Evolutionary conservation across 2,113 vertebrate species (phyloP).

Genomic region (Indicator maculatus): DNA sequence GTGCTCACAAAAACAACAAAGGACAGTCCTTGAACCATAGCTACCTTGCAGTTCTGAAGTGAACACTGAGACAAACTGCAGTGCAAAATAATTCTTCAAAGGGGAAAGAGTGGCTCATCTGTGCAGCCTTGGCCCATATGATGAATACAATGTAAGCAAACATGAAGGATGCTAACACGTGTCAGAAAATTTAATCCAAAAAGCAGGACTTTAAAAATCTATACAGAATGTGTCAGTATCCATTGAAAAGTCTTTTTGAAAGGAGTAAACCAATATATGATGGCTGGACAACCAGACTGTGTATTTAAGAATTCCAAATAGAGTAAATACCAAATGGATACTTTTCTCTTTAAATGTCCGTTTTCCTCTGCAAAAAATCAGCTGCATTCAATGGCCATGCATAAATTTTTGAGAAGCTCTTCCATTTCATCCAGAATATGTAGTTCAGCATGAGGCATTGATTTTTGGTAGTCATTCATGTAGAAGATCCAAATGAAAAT

Average conservation of each 20-base stretch:
- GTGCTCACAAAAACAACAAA: background rate
- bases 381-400: background rate
- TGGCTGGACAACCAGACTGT: background rate
- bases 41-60: background rate
- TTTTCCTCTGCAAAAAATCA: background rate
- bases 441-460: background rate
- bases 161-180: background rate
- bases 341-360: background rate
- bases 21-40: background rate
- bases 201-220: background rate
- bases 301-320: background rate
- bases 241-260: background rate
- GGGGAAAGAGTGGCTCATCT: background rate
- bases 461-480: conserved; percentile 3
- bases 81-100: background rate
- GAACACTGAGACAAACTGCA: background rate
- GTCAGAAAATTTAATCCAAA: background rate
- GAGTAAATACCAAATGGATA: background rate
- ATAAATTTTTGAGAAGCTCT: background rate
- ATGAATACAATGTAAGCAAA: background rate
- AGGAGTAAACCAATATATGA: background rate
- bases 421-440: background rate
- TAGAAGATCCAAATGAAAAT: background rate
- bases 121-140: background rate
- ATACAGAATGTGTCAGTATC: background rate